Evolutionary conservation across 2,113 vertebrate species (phyloP), one percentile per base, ranked within the genome.

Genomic region (Poecilia latipinna): DNA sequence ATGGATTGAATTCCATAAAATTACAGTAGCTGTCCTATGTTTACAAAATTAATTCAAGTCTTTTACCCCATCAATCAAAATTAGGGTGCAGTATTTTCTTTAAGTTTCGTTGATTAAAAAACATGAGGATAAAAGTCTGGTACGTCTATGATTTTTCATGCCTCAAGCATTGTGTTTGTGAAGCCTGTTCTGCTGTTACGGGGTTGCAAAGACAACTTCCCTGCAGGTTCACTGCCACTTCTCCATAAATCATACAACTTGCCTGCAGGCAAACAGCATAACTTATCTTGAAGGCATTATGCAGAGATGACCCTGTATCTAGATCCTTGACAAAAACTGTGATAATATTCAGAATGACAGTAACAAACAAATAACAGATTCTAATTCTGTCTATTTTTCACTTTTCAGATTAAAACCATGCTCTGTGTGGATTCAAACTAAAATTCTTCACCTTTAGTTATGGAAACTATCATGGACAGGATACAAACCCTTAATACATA

Each of bases 281-380:
- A 61, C 64, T 70, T 61, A 75, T 80, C 61, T 31, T 65, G 75
- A 35, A 62, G 51, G 61, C 54, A 63, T 84, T 77, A 87, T 74
- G 70, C 70, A 75, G 67, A 77, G 29, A 79, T 5, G n/a, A 74
- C 79, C 77, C 84, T 81, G 70, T 37, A 24, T 77, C 31, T 77
- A 80, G 83, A 75, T 85, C 71, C 19, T 66, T 84, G 68, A 75
- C 71, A 64, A 66, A 69, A 74, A 64, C 39, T 17, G 31, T 64
- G 62, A 67, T 62, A 69, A 4, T 64, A 51, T 72, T 31, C 51
- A 42, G 62, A 12, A 61, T 19, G 69, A 61, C 78, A 72, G 39
- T 17, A 32, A 64, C 29, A 82, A 68, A 67, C 72, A 12, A 44
- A 71, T 61, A n/a, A 66, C 51, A 61, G 73, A 33, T 6, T 68